These are phyloP conservation scores for Cerastoderma edule DNA, from an alignment of 2,888 invertebrate species.

Conservation along the genomic window DNA sequence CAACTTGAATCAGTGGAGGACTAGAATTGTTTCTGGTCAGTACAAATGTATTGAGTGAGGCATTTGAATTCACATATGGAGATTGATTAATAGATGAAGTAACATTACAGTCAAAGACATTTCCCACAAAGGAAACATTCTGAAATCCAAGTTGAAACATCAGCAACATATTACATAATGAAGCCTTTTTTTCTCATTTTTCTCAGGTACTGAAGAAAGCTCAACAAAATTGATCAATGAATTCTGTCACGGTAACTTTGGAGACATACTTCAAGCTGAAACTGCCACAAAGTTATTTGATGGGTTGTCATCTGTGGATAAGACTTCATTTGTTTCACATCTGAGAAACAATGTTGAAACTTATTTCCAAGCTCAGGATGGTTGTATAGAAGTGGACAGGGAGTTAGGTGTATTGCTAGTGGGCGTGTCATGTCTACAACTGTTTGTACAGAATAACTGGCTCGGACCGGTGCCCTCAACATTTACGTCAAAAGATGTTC, in stretches of 20 bases:
- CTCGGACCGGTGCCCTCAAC: slow-evolving; percentile 87
- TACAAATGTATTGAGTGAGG: no score
- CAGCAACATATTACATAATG: no score
- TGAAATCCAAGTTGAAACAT: no score
- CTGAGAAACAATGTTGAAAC: slow-evolving; percentile 13
- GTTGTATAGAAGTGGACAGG: slow-evolving; percentile 49
- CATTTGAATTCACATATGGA: no score
- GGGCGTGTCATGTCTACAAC: slow-evolving; percentile 88
- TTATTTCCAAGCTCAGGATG: not conserved
- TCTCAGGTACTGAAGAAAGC: not conserved
- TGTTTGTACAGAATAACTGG: slow-evolving; percentile 93
- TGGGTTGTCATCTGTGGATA: not conserved
- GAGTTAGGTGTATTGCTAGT: slow-evolving; percentile 84
- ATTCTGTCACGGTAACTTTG: slow-evolving; percentile 31
- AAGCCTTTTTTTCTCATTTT: not conserved
- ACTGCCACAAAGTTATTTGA: slow-evolving; percentile 5
- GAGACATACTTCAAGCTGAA: slow-evolving; percentile 16
- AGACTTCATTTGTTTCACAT: not conserved
- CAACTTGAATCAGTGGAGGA: not conserved
- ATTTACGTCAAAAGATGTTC: slow-evolving; percentile 53
- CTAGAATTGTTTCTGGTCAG: not conserved
- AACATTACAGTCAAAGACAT: no score
- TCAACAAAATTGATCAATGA: slow-evolving; percentile 11
- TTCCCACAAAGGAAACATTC: no score
- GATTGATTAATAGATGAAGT: no score